These are phyloP conservation scores for Priocnemis perturbator DNA, from an alignment of 2,888 invertebrate species.

Conservation along the genomic window DNA sequence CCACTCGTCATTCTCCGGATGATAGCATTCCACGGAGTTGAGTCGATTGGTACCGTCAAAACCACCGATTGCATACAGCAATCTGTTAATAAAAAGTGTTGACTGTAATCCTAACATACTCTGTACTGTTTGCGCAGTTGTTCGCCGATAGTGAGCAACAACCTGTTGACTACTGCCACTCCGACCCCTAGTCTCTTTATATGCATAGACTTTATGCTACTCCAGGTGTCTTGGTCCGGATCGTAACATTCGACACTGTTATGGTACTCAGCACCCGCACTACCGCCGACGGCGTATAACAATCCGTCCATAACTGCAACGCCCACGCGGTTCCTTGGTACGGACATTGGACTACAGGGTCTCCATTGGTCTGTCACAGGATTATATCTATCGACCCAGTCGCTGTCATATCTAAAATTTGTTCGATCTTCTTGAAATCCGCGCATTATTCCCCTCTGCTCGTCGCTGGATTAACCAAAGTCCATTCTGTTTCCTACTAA, in stretches of 20 bases:
- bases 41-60: conserved; percentile 89
- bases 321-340: conserved; percentile 91
- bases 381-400: conserved; percentile 93
- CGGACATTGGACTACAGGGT: conserved; percentile 91
- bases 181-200: conserved; percentile 88
- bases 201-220: conserved; percentile 84
- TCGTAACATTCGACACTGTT: conserved; percentile 94
- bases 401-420: conserved; percentile 83
- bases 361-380: conserved; percentile 91
- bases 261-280: conserved; percentile 90
- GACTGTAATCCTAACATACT: not conserved
- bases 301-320: conserved; percentile 96
- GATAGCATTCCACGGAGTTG: conserved; percentile 91
- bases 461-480: not conserved
- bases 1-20: conserved; percentile 95
- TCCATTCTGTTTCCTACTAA: not conserved
- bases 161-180: conserved; percentile 86
- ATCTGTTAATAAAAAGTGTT: conserved; percentile 50
- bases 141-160: conserved; percentile 56
- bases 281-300: conserved; percentile 94
- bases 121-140: not conserved
- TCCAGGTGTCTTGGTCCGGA: conserved; percentile 90
- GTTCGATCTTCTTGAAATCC: conserved; percentile 21
- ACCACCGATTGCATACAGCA: conserved; percentile 90
- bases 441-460: not conserved